Evolutionary conservation across 2,113 vertebrate genomes (phyloP), one percentile per base, ranked within the genome.

Genomic region (Ameiurus melas): DNA sequence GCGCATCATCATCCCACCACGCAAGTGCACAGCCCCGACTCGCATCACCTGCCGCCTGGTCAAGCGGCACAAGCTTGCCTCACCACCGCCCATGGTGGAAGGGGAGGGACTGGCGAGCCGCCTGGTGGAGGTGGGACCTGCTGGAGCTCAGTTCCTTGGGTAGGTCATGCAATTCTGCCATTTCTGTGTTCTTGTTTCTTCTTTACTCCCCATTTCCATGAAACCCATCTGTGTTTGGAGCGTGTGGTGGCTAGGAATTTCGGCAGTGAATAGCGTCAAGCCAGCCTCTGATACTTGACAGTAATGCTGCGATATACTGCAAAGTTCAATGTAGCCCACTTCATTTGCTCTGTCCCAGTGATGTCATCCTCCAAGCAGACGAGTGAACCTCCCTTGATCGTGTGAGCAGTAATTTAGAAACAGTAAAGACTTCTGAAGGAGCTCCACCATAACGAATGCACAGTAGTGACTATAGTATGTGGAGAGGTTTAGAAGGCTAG

Each of bases 121-220:
- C 4, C 95, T 99, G 91, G 98, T 99, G 89, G 98, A 99, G 95
- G 98, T 99, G 94, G 98, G 98, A 30, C 98, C 98, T 0, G 96
- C 98, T 0, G 98, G 98, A 93, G 98, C 98, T 87, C 98, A 99
- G 90, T 99, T 99, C 92, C 95, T 99, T 93, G 98, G 98, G 98
- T 99, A 93, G 97, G 98, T 95, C 85, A 12, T 3, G 0, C 4
- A 43, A 25, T 33, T 80, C 19, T 36, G 20, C 51, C 7, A 2
- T 27, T 25, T 57, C 12, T 55, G 82, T 77, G 62, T 83, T 80
- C 20, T 9, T 79, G 88, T 68, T 83, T 82, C 75, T 90, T 73
- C 66, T 77, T 58, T 75, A 77, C 70, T 85, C 85, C 25, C 82
- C 84, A 90, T 92, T 70, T 47, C 85, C 89, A 90, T 90, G 51